Base-by-base conservation (phyloP, 2,113 vertebrate genomes). In the Progne subis region DNA sequence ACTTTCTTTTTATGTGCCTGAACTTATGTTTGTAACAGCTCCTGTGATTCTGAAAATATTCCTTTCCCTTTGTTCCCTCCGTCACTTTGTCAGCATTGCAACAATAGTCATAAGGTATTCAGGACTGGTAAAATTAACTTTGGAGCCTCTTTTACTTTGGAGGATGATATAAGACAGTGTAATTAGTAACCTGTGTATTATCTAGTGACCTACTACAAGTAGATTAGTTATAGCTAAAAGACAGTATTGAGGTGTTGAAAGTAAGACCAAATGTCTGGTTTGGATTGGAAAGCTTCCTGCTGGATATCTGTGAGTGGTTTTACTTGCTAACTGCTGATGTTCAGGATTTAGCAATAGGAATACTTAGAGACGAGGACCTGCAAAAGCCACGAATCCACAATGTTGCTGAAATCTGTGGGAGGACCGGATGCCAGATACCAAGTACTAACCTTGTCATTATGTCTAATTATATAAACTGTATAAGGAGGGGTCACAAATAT, bases 401-500 rank as follows among this genome's bases (percentile, higher is more conserved):
- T 53, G 2, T 79, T 76, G 67, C 29, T 61, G 26, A 77, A 43
- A 81, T 44, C 82, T 90, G 81, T 92, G 67, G 86, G 84, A 91
- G 50, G n/a, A 92, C 41, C 0, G 2, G 70, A 91, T 87, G 65
- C 37, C 78, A 76, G 81, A 71, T 34, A 63, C 3, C 0, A 77
- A 82, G 55, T 28, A 81, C 23, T 81, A 85, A 69, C 57, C 92
- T 92, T 91, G 77, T 89, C 81, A 76, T 91, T 88, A 60, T 74
- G 59, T 82, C 76, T 64, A 39, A 49, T 92, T 94, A 69, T 29
- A 87, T 64, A 91, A 92, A 91, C 64, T 65, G 29, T 71, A 24
- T 82, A 65, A 65, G 25, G 26, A 60, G 4, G 31, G 50, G 61
- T 67, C 78, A 89, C 21, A 32, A 65, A 57, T 65, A 72, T 34